phyloP scores from a whole-genome alignment of 2,113 vertebrate genomes.

The Ibidorhyncha struthersii region DNA sequence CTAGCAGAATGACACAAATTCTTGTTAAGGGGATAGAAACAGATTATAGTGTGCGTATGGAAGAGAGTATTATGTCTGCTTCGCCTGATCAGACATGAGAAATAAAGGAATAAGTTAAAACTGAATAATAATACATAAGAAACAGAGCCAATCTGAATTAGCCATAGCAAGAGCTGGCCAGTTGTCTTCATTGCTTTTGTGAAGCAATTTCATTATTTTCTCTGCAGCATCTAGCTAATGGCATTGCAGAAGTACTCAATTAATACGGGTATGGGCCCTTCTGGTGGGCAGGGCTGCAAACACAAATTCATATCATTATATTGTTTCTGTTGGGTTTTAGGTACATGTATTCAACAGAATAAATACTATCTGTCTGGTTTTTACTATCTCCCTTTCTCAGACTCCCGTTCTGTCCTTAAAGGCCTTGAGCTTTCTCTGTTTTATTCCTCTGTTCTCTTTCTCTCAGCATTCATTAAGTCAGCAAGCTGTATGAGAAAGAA shows the following conservation, averaged over 20 bases:
- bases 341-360: neutral
- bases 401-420: slow-evolving; percentile 6
- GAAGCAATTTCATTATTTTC: slow-evolving; percentile 31
- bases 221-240: slow-evolving; percentile 8
- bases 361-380: neutral
- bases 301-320: neutral
- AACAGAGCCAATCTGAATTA: neutral
- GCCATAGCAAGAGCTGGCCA: neutral
- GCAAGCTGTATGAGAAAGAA: neutral
- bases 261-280: neutral
- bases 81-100: neutral
- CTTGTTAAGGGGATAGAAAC: neutral
- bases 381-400: slow-evolving; percentile 37
- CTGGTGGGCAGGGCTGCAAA: neutral
- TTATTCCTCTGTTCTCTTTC: neutral
- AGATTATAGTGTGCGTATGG: neutral
- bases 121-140: neutral
- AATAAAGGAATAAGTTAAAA: neutral
- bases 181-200: slow-evolving; percentile 8
- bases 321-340: slow-evolving; percentile 27
- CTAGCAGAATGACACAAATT: neutral
- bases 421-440: neutral
- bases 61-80: neutral
- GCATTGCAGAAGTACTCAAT: neutral
- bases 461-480: neutral